Evolutionary conservation across 2,797 vertebrate species (phyloP), one percentile per base, ranked within the genome.

Genomic region (Pteronotus mesoamericanus): DNA sequence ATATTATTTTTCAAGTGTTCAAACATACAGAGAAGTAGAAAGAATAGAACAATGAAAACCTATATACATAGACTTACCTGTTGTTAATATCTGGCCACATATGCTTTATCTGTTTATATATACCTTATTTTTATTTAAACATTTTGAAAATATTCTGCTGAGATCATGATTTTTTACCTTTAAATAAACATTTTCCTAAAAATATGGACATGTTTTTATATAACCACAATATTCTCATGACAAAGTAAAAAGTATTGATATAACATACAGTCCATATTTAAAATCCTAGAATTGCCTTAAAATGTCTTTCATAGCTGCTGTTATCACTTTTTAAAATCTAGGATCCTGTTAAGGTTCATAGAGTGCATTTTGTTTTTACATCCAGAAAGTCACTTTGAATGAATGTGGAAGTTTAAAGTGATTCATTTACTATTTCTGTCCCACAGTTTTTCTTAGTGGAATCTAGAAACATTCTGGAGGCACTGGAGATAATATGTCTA

Each of bases 141-240:
- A 44, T 37, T 53, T 94, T 92, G 68, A 68, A 94, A 92, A 85
- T 77, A 61, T 55, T 9, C 15, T 85, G 16, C 9, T 85, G 84
- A 93, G 86, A 80, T 37, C 39, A 53, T 59, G 4, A 42, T 34
- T 83, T 86, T 79, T 88, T 2, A 75, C n/a, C 57, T 72, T 26
- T 79, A 92, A 92, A 84, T 92, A 89, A 72, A 88, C 22, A 74
- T 42, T 87, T 95, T 92, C 66, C 80, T 80, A 68, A 86, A 89
- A 77, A n/a, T 34, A 91, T 71, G 72, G 22, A 61, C 0, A 37
- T 64, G 96, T 93, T 90, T n/a, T 53, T 64, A 39, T 37, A 11
- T 89, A 48, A 64, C 26, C 34, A 84, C 15, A 94, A 55, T 55
- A 59, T 15, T 85, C 51, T 80, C 21, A 48, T 39, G 21, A 83